Evolutionary conservation across 2,888 invertebrate species (phyloP).

Genomic region (Drosophila melanosoma): DNA sequence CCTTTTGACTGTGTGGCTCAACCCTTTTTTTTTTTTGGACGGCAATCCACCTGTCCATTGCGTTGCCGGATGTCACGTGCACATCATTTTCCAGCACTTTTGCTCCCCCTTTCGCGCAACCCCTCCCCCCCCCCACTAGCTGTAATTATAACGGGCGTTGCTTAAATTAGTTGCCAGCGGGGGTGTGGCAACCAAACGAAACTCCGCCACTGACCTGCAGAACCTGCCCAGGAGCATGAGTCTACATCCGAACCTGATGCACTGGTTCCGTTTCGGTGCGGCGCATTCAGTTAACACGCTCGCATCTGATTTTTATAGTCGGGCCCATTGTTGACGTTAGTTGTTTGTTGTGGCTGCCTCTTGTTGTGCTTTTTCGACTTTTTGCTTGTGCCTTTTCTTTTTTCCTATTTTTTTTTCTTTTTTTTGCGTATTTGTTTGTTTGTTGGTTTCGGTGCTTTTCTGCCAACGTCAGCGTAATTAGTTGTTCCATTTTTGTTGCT

Average conservation of each 20-base stretch:
- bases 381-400: slow-evolving; percentile 19
- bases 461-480: slow-evolving; percentile 75
- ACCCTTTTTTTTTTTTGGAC: slow-evolving; percentile 25
- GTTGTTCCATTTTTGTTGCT: slow-evolving; percentile 58
- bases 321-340: slow-evolving; percentile 37
- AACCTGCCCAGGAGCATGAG: neutral
- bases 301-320: slow-evolving; percentile 51
- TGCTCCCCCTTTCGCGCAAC: slow-evolving; percentile 34
- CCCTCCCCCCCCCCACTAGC: neutral
- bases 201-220: slow-evolving; percentile 1
- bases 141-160: slow-evolving; percentile 70
- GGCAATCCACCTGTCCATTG: slow-evolving; percentile 14
- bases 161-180: slow-evolving; percentile 69
- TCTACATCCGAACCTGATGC: slow-evolving; percentile 18
- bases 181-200: slow-evolving; percentile 22
- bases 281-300: slow-evolving; percentile 56
- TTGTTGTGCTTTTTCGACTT: slow-evolving; percentile 35
- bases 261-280: slow-evolving; percentile 24
- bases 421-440: slow-evolving; percentile 23
- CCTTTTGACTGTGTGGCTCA: slow-evolving; percentile 10
- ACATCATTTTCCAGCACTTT: slow-evolving; percentile 75
- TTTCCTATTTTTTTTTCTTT: slow-evolving; percentile 25
- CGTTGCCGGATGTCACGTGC: slow-evolving; percentile 72
- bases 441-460: slow-evolving; percentile 57
- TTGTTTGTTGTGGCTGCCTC: slow-evolving; percentile 44